phyloP scores from a whole-genome alignment of 2,888 invertebrate genomes.

The Panzeria rudis region DNA sequence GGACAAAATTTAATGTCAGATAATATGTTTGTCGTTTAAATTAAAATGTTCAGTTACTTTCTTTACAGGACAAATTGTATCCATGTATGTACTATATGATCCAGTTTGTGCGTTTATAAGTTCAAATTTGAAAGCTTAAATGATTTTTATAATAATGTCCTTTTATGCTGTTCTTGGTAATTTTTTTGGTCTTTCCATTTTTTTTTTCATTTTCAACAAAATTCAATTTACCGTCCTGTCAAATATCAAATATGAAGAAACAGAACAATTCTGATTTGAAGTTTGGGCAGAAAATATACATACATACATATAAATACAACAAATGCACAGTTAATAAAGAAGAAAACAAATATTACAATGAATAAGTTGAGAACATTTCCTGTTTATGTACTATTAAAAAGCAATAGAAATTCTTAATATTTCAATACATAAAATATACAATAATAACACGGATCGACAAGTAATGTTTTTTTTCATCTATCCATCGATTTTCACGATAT shows the following conservation, averaged over 20 bases:
- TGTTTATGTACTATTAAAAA: neutral
- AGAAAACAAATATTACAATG: neutral
- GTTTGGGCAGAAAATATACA: neutral
- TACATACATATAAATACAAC: neutral
- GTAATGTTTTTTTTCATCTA: no score
- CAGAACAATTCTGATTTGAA: conserved; percentile 29
- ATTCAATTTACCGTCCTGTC: conserved; percentile 33
- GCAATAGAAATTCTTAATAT: neutral
- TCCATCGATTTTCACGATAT: no score
- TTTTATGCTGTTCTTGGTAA: conserved; percentile 16
- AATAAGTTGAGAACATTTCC: neutral
- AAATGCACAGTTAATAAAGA: neutral
- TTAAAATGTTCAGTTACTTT: neutral
- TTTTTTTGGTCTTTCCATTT: neutral
- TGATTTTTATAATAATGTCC: conserved; percentile 39
- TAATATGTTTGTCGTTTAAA: neutral
- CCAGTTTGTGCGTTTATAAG: neutral
- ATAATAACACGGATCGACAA: neutral
- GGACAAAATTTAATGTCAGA: neutral
- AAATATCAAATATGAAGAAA: conserved; percentile 13
- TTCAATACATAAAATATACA: no score
- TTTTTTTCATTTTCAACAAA: neutral
- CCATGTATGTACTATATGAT: neutral
- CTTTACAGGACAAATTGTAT: neutral
- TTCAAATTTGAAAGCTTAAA: neutral